phyloP scores from a whole-genome alignment of 2,797 vertebrate species.

The Clarias laeviceps region DNA sequence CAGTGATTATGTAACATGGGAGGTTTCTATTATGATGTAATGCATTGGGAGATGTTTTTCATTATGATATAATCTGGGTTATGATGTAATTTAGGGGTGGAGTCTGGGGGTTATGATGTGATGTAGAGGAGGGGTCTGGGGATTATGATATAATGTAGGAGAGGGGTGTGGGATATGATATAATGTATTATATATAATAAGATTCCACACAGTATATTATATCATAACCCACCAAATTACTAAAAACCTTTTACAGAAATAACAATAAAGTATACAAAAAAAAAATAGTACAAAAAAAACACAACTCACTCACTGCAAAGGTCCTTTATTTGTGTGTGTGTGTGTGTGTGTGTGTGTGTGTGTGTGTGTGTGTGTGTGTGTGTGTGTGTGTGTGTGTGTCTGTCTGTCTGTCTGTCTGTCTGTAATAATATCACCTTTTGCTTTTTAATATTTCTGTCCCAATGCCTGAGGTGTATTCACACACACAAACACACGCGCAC shows the following conservation, averaged over 20 bases:
- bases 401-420: neutral
- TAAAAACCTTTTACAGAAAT: neutral
- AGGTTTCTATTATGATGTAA: neutral
- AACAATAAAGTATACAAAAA: neutral
- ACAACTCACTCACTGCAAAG: neutral
- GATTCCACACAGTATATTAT: too few relatives aligned
- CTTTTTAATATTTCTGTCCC: neutral
- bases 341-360: neutral
- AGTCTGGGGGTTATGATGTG: neutral
- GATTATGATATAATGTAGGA: neutral
- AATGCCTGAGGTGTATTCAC: neutral
- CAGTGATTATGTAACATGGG: neutral
- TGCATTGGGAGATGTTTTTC: neutral
- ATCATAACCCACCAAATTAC: too few relatives aligned
- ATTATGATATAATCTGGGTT: neutral
- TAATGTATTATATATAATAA: neutral
- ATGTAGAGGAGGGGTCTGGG: neutral
- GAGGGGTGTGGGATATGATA: neutral
- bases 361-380: neutral
- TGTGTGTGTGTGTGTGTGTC: neutral
- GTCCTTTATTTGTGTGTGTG: neutral
- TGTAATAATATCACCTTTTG: neutral
- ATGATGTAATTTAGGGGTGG: neutral
- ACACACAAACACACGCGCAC: neutral
- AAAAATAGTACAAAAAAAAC: neutral